Percentiles rank a stretch among this genome's conserved stretches.
These are phyloP conservation scores for Girardia tigrina DNA, from an alignment of 2,888 invertebrate genomes.

Conservation along the genomic window DNA sequence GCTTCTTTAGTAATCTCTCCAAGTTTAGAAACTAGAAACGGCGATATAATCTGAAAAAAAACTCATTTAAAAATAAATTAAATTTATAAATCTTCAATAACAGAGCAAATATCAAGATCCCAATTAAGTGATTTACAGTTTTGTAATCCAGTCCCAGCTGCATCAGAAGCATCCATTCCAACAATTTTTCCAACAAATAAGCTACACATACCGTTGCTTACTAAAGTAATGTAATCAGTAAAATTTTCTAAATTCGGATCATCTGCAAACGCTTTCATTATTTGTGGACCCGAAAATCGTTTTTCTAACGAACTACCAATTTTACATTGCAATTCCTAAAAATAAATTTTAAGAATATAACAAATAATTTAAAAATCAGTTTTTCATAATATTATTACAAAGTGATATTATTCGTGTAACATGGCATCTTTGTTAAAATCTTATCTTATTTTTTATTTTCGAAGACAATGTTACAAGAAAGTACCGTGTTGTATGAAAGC, in stretches of 20 bases:
- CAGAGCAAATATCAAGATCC: background rate
- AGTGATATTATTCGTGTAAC: too few species aligned
- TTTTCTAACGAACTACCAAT: background rate
- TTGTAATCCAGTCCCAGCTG: background rate
- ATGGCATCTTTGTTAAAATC: too few species aligned
- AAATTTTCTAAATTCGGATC: background rate
- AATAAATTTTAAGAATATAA: background rate
- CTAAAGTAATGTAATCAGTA: background rate
- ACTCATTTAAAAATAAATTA: background rate
- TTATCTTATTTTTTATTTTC: too few species aligned
- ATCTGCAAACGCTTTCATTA: background rate
- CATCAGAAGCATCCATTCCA: background rate
- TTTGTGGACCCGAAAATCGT: background rate
- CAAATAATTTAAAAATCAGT: too few species aligned
- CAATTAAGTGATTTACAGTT: background rate
- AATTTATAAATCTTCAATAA: background rate
- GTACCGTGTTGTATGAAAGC: too few species aligned
- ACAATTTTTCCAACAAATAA: slow-evolving; percentile 4
- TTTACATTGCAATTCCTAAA: background rate
- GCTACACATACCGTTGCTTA: background rate
- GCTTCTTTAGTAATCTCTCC: background rate
- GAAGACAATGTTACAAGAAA: too few species aligned
- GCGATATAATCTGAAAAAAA: background rate
- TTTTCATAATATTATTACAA: too few species aligned
- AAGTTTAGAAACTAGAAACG: background rate